Conservation (phyloP, 1,140 invertebrate genomes). For the Amyelois transitella region DNA sequence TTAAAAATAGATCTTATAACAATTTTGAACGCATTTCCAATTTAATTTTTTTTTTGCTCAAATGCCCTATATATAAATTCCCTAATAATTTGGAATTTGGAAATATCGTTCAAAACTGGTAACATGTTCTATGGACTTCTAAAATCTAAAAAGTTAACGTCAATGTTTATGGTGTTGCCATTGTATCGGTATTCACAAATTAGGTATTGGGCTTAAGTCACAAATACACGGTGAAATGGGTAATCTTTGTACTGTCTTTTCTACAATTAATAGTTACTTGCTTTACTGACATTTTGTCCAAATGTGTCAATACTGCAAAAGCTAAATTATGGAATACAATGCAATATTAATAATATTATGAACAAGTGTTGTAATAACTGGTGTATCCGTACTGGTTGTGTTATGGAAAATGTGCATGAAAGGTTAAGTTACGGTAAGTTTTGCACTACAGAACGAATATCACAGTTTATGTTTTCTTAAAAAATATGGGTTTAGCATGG, state of each 20-base stretch:
- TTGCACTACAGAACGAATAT: conserved; percentile 26
- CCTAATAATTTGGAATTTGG: conserved; percentile 12
- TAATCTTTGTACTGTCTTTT: conserved; percentile 67
- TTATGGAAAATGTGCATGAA: conserved; percentile 63
- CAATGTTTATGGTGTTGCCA: conserved; percentile 57
- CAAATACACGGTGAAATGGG: conserved; percentile 60
- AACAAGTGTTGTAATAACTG: conserved; percentile 33
- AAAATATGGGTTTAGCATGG: conserved; percentile 33
- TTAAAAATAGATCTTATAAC: conserved; percentile 1
- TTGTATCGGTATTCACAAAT: conserved; percentile 52
- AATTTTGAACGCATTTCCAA: conserved; percentile 7
- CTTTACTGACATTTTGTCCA: conserved; percentile 17
- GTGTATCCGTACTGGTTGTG: conserved; percentile 55
- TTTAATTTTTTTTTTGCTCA: too few species aligned
- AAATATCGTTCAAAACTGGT: background rate
- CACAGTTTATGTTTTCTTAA: conserved; percentile 10
- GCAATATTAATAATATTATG: conserved; percentile 35
- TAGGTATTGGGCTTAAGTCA: conserved; percentile 59
- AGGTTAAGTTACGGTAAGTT: conserved; percentile 41
- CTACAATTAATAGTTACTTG: conserved; percentile 26
- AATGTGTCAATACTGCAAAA: background rate
- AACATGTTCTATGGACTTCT: conserved; percentile 30
- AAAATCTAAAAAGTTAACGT: conserved; percentile 31
- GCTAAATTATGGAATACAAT: conserved; percentile 11
- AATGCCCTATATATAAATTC: too few species aligned